Conservation (phyloP, 1,140 invertebrate genomes). For the Oryctes rhinoceros region DNA sequence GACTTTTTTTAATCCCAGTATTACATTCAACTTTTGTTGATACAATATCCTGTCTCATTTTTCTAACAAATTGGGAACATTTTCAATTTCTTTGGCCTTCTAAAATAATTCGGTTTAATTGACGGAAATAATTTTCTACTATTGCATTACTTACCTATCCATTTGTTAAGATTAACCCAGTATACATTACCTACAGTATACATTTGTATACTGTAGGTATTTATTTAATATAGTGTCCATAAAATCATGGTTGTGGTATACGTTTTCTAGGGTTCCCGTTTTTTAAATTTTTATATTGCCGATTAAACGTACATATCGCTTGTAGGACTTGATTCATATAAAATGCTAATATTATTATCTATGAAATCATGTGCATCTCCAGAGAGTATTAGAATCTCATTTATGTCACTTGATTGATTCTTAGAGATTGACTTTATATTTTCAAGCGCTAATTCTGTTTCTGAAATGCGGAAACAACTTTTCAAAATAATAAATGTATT, state of each 20-base stretch:
- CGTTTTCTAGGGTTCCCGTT: neutral
- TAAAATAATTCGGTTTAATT: neutral
- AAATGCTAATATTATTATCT: neutral
- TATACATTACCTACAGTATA: too few relatives aligned
- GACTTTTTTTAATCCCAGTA: neutral
- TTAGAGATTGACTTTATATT: neutral
- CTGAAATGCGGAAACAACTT: too few relatives aligned
- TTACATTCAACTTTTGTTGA: neutral
- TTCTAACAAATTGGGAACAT: neutral
- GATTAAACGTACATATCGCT: neutral
- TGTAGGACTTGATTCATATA: neutral
- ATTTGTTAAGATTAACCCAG: neutral
- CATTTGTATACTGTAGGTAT: too few relatives aligned
- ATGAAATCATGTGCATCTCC: neutral
- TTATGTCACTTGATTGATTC: neutral
- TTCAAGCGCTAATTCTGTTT: too few relatives aligned
- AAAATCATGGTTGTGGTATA: neutral
- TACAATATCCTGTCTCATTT: neutral
- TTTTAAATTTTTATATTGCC: neutral
- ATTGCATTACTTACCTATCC: neutral
- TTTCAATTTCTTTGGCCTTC: neutral
- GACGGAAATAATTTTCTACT: neutral
- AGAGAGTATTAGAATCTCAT: neutral
- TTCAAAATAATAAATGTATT: too few relatives aligned
- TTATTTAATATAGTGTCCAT: conserved; percentile 16